Evolutionary conservation across 2,888 invertebrate species (phyloP).

Genomic region (Eumacrocentrus americanus): DNA sequence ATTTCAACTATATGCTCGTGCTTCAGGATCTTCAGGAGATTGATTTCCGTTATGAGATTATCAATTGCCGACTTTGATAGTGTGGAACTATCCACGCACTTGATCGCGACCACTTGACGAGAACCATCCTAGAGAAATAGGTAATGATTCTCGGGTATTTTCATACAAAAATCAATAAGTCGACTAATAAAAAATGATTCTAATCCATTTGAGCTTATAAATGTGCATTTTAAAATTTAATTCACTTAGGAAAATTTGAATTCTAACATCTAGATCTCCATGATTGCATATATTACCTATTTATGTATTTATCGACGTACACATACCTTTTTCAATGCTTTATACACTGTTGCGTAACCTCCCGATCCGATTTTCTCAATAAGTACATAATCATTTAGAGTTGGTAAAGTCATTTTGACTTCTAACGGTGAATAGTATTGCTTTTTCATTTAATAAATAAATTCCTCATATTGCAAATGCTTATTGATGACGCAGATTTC

Average conservation of each 20-base stretch:
- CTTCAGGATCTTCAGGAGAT: constrained; percentile 76
- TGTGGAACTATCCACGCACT: constrained; percentile 77
- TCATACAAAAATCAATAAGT: too few relatives aligned
- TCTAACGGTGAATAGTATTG: background rate
- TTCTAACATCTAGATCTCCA: background rate
- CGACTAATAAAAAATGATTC: too few relatives aligned
- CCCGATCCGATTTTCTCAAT: constrained; percentile 80
- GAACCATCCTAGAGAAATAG: constrained; percentile 67
- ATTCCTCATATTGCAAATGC: too few relatives aligned
- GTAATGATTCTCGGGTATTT: too few relatives aligned
- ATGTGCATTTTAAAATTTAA: too few relatives aligned
- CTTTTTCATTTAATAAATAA: background rate
- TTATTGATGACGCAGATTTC: too few relatives aligned
- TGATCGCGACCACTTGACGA: constrained; percentile 77
- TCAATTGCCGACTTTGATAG: constrained; percentile 77
- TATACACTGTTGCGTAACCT: constrained; percentile 84
- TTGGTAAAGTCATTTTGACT: constrained; percentile 53
- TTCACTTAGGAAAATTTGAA: background rate
- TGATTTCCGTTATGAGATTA: constrained; percentile 83
- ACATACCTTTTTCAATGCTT: constrained; percentile 74
- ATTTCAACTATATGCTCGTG: constrained; percentile 84
- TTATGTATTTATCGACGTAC: constrained; percentile 32
- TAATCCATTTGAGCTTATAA: too few relatives aligned
- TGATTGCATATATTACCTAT: too few relatives aligned
- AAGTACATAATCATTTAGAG: constrained; percentile 73